These are phyloP conservation scores for Noturus placidus DNA, from an alignment of 2,113 vertebrate genomes.

Conservation along the genomic window DNA sequence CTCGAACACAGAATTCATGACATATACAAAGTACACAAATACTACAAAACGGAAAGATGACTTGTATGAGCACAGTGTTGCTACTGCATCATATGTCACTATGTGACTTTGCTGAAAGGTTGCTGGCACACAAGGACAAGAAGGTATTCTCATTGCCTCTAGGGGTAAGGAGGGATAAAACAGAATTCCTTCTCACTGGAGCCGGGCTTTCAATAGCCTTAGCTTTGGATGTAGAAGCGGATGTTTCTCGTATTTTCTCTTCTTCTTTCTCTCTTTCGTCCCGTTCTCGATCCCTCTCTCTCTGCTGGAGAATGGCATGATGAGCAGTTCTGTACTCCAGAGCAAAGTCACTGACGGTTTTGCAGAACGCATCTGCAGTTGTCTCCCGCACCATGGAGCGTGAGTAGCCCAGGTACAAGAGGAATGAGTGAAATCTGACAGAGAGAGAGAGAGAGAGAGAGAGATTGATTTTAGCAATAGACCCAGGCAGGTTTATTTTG, in stretches of 20 bases:
- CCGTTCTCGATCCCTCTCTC: conserved; percentile 58
- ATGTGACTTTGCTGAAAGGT: not conserved
- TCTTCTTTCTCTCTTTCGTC: conserved; percentile 41
- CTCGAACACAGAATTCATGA: too few relatives aligned
- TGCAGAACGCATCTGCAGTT: conserved; percentile 71
- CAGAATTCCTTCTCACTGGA: conserved; percentile 10
- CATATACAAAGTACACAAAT: too few relatives aligned
- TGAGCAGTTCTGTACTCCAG: conserved; percentile 69
- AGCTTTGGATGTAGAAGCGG: conserved; percentile 26
- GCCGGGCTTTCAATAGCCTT: conserved; percentile 21
- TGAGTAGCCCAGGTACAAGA: conserved; percentile 76
- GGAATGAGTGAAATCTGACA: conserved; percentile 76
- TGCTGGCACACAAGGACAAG: not conserved
- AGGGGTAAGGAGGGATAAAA: not conserved
- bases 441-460: not conserved
- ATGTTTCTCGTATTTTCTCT: conserved; percentile 39
- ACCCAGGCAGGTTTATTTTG: not conserved
- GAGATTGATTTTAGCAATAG: not conserved
- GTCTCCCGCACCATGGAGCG: conserved; percentile 64
- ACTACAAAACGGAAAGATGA: not conserved
- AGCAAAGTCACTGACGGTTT: conserved; percentile 75
- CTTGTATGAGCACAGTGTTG: not conserved
- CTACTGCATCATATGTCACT: not conserved
- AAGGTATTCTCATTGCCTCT: not conserved
- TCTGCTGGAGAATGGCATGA: conserved; percentile 67